Evolutionary conservation across 1,140 invertebrate species (phyloP).

Genomic region (Chrysomallon squamiferum): DNA sequence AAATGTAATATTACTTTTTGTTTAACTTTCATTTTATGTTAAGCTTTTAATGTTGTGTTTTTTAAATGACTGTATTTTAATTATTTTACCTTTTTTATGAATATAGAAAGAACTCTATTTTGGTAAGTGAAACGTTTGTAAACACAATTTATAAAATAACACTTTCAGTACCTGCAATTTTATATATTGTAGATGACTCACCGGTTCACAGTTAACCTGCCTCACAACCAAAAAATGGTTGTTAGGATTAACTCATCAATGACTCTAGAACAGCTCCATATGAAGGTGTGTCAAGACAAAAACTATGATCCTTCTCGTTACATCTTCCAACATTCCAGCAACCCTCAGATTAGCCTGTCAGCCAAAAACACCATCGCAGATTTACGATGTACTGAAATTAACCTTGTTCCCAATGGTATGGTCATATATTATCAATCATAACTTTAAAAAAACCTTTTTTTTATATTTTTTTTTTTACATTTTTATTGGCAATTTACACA

Average conservation of each 20-base stretch:
- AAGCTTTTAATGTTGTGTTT: no score
- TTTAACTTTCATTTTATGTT: no score
- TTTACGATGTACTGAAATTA: constrained; percentile 45
- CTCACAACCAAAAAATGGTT: constrained; percentile 82
- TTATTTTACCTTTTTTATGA: no score
- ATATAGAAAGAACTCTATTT: no score
- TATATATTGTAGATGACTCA: constrained; percentile 70
- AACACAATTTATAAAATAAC: no score
- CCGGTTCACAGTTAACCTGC: constrained; percentile 81
- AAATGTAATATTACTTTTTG: no score
- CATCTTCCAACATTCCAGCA: constrained; percentile 80
- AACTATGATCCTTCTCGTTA: constrained; percentile 77
- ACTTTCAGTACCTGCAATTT: no score
- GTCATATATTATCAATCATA: neutral
- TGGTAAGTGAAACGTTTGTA: no score
- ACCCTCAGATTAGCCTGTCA: constrained; percentile 47
- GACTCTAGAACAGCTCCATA: constrained; percentile 72
- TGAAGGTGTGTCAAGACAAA: constrained; percentile 81
- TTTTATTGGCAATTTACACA: no score
- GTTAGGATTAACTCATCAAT: constrained; percentile 75
- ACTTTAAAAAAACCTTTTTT: no score
- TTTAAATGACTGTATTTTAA: no score
- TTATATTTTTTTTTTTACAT: no score
- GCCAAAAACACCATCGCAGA: constrained; percentile 42
- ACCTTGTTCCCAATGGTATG: constrained; percentile 41